Base-by-base conservation (phyloP, 2,797 vertebrate species). In the Pristis pectinata region DNA sequence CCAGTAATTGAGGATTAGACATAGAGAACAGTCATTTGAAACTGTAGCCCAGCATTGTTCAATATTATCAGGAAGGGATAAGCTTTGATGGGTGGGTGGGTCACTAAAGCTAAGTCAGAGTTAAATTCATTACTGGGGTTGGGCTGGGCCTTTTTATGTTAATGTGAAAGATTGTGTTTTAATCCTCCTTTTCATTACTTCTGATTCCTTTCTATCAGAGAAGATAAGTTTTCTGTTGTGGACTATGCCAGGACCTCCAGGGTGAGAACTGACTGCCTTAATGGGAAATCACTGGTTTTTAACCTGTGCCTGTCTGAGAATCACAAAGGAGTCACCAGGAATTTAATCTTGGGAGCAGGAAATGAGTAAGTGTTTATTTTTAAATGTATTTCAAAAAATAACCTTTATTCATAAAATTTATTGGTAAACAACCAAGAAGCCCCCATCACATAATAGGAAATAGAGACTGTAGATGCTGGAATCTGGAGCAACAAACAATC, bases 221-320 rank as follows among this genome's bases (percentile, higher is more conserved):
- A 97, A 34, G 96, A 96, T 44, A 95, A 95, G 56, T 98, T 97
- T 95, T 95, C 80, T 0, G 97, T 98, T 76, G 80, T 96, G 92
- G 97, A 98, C 95, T 96, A 98, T 3, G 96, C 97, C 6, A 64
- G 59, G 94, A 97, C 97, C 13, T 87, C 89, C 77, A 96, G 97
- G 0, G 97, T 98, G 74, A 96, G 94, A n/a, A 94, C 96, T 0
- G 96, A 97, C 95, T 95, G 95, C 7, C 94, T 98, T 70, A 97
- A 96, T 72, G 95, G 96, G 0, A 95, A 96, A 30, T 56, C 95
- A 41, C 95, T 97, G 82, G 96, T 96, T 56, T 97, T 98, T 95
- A 91, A 97, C 94, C 96, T 98, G 0, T 96, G 94, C 76, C 96
- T 98, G 27, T 96, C 96, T 6, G 95, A 95, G 41, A 97, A 96